Evolutionary conservation across 2,113 vertebrate species (phyloP).

Genomic region (chimpanzee (Pan troglodytes)): NHGRI_mPanTro3-v2.1_pri NC_072401.2:47944501-47945000

Average conservation of each 20-base stretch:
- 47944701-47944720: background rate
- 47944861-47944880: background rate
- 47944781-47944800: background rate
- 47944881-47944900: background rate
- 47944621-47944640: background rate
- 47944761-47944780: background rate
- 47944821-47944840: background rate
- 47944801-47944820: background rate
- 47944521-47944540: background rate
- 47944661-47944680: background rate
- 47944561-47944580: background rate
- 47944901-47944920: background rate
- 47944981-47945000: background rate
- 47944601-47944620: background rate
- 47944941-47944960: background rate
- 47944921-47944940: background rate
- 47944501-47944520: background rate
- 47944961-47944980: background rate
- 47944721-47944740: background rate
- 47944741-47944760: background rate
- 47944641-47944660: background rate
- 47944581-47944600: background rate
- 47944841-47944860: background rate
- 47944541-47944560: background rate
- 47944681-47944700: background rate